Conservation (phyloP, 2,797 vertebrate genomes). For the Nyctibius grandis region DNA sequence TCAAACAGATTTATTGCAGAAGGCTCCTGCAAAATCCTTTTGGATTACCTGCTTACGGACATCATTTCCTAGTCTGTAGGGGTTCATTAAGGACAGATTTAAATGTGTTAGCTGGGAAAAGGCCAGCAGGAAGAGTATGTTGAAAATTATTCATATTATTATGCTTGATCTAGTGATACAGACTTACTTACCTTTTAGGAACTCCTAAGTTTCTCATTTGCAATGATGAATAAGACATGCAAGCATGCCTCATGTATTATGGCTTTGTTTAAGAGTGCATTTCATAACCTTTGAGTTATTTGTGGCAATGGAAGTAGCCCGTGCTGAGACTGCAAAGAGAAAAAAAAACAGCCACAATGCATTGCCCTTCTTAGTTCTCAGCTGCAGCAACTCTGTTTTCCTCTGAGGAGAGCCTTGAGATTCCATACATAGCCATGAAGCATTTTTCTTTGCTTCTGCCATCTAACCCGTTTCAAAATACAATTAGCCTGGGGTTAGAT, state of each 20-base stretch:
- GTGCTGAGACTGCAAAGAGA: background rate
- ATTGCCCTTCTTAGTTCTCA: background rate
- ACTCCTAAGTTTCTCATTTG: background rate
- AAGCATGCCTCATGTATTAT: background rate
- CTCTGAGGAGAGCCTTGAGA: constrained; percentile 35
- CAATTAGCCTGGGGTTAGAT: constrained; percentile 43
- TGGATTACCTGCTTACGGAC: constrained; percentile 67
- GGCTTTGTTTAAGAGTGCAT: background rate
- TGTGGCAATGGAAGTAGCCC: background rate
- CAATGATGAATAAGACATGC: background rate
- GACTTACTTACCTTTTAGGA: constrained; percentile 35
- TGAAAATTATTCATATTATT: constrained; percentile 36
- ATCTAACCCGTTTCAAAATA: constrained; percentile 46
- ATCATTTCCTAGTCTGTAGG: constrained; percentile 66
- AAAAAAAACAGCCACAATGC: background rate
- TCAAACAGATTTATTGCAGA: constrained; percentile 63
- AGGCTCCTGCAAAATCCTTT: constrained; percentile 65
- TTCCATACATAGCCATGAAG: constrained; percentile 43
- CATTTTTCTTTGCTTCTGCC: constrained; percentile 37
- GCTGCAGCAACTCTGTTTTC: constrained; percentile 10
- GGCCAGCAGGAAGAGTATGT: constrained; percentile 59
- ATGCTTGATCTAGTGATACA: background rate
- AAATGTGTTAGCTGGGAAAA: constrained; percentile 54
- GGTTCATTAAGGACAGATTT: constrained; percentile 75
- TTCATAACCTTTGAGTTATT: background rate